Conservation (phyloP, 1,140 invertebrate species). For the Drosophila kikkawai region DNA sequence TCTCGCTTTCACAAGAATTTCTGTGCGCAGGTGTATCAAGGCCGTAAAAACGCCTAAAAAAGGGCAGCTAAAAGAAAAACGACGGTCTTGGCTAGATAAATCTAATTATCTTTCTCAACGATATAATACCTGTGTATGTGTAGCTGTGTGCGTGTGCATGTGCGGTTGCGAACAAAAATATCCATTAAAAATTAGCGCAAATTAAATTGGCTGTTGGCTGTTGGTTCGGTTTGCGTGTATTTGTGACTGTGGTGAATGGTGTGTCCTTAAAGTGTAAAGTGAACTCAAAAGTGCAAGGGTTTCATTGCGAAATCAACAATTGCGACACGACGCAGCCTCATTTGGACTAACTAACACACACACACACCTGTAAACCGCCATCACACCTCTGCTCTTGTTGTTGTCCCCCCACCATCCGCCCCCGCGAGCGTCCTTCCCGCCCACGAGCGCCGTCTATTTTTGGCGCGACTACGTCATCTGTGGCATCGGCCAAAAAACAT, state of each 20-base stretch:
- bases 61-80: constrained; percentile 16
- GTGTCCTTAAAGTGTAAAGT: constrained; percentile 1
- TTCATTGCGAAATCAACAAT: constrained; percentile 15
- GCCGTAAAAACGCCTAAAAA: constrained; percentile 33
- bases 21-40: constrained; percentile 21
- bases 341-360: constrained; percentile 28
- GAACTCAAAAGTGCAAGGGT: neutral
- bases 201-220: constrained; percentile 17
- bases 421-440: constrained; percentile 21
- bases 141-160: constrained; percentile 14
- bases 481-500: constrained; percentile 58
- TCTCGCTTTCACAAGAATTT: constrained; percentile 23
- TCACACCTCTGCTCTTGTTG: constrained; percentile 34
- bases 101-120: neutral
- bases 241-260: neutral
- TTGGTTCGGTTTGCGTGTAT: neutral
- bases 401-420: constrained; percentile 21
- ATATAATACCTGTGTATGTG: constrained; percentile 18
- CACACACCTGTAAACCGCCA: constrained; percentile 34
- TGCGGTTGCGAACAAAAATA: constrained; percentile 26
- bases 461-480: constrained; percentile 71
- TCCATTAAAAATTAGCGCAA: constrained; percentile 26
- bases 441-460: constrained; percentile 44
- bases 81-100: constrained; percentile 7
- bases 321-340: constrained; percentile 29